phyloP scores from a whole-genome alignment of 1,140 invertebrate genomes.

The Hylaeus anthracinus region DNA sequence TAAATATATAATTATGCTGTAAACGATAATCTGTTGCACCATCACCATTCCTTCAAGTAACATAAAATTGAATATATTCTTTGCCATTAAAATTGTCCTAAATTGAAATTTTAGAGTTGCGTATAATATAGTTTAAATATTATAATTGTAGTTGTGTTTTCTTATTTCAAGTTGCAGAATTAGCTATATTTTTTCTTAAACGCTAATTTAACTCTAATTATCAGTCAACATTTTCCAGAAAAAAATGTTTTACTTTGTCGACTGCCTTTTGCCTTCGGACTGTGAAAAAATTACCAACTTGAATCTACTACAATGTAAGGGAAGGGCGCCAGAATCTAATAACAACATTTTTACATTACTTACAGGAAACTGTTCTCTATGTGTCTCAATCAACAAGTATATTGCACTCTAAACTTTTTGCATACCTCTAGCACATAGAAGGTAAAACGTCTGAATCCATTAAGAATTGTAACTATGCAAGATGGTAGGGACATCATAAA shows the following conservation, averaged over 20 bases:
- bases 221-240: constrained; percentile 35
- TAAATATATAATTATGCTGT: constrained; percentile 73
- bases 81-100: constrained; percentile 32
- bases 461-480: constrained; percentile 24
- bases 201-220: constrained; percentile 7
- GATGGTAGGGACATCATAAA: constrained; percentile 32
- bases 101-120: constrained; percentile 44
- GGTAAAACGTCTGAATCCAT: constrained; percentile 16
- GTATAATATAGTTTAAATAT: constrained; percentile 45
- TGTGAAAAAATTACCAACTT: constrained; percentile 21
- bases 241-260: constrained; percentile 14
- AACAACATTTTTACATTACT: constrained; percentile 44
- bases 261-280: not conserved
- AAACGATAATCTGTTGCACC: constrained; percentile 71
- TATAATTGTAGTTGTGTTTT: constrained; percentile 36
- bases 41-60: constrained; percentile 66
- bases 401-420: constrained; percentile 41
- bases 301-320: constrained; percentile 43
- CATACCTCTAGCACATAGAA: constrained; percentile 10
- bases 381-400: constrained; percentile 15
- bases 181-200: constrained; percentile 1
- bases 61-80: constrained; percentile 57
- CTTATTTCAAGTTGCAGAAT: constrained; percentile 19
- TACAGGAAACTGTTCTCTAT: constrained; percentile 22
- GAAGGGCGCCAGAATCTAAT: constrained; percentile 45